Evolutionary conservation across 1,140 invertebrate genomes (phyloP), one percentile per base, ranked within the genome.

Genomic region (Chymomyza costata): DNA sequence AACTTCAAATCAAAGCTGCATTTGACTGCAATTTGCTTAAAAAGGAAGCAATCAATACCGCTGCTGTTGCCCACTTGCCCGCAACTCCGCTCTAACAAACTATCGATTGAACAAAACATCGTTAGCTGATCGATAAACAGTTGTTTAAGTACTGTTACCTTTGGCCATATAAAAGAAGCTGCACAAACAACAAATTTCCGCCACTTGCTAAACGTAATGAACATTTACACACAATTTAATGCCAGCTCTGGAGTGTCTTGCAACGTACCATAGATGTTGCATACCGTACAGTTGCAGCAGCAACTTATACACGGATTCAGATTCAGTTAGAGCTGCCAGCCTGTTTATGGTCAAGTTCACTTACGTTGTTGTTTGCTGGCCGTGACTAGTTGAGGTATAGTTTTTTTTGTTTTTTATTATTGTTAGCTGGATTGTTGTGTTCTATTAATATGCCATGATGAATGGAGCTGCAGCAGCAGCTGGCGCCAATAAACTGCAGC

Each of bases 401-500:
- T 51, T 43, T 56, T 34, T n/a, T n/a, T n/a, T n/a, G n/a, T n/a
- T n/a, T n/a, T n/a, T 11, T 31, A 11, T 19, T 7, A 11, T 50
- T 50, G 46, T 43, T 50, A 30, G 14, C n/a, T 17, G 8, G 35
- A 17, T 16, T 7, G 14, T 6, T 21, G 47, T 38, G 32, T 57
- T 50, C 47, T 58, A 62, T 62, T 48, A 63, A 63, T 63, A 63
- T 63, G 41, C 30, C 41, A 45, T 57, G 66, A 47, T 62, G 65
- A 44, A 60, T 60, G 57, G 43, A 16, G 8, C 31, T 2, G 37
- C 38, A 41, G 48, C 21, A 37, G 48, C 49, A 54, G 47, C 40
- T 80, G 71, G 71, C 71, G 71, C 71, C 71, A 73, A 32, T 41
- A 32, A 39, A 48, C 48, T 59, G 35, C 43, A 62, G n/a, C n/a